Conservation (phyloP, 2,797 vertebrate species). For the Myotis daubentonii region DNA sequence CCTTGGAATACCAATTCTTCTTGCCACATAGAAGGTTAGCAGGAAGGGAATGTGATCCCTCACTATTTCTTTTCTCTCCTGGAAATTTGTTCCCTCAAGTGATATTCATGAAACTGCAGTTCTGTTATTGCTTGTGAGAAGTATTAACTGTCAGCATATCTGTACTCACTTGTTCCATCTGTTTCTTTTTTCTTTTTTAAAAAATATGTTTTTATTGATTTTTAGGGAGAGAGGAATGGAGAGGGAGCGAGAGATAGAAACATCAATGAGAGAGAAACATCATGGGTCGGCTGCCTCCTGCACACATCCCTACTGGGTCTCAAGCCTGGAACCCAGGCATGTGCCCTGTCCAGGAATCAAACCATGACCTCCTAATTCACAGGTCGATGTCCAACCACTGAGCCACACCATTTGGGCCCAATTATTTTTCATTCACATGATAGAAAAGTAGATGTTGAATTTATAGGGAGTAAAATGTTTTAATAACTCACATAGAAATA, state of each 20-base stretch:
- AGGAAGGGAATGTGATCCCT: background rate
- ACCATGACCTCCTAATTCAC: too few relatives aligned
- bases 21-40: background rate
- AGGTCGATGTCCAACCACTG: too few relatives aligned
- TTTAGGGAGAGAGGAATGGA: background rate
- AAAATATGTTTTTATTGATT: background rate
- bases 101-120: slow-evolving; percentile 62
- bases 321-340: background rate
- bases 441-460: background rate
- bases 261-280: background rate
- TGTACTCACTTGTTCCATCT: slow-evolving; percentile 59
- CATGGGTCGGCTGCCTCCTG: background rate
- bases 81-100: slow-evolving; percentile 63
- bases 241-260: background rate
- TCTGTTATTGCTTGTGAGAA: slow-evolving; percentile 62
- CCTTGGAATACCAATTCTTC: background rate
- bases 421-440: background rate
- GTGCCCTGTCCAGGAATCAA: too few relatives aligned
- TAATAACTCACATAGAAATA: background rate
- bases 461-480: background rate
- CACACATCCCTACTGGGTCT: background rate
- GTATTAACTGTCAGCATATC: slow-evolving; percentile 57
- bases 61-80: slow-evolving; percentile 39
- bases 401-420: background rate
- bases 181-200: slow-evolving; percentile 64